Conservation (phyloP, 1,140 invertebrate species). For the Bathynomus jamesi region DNA sequence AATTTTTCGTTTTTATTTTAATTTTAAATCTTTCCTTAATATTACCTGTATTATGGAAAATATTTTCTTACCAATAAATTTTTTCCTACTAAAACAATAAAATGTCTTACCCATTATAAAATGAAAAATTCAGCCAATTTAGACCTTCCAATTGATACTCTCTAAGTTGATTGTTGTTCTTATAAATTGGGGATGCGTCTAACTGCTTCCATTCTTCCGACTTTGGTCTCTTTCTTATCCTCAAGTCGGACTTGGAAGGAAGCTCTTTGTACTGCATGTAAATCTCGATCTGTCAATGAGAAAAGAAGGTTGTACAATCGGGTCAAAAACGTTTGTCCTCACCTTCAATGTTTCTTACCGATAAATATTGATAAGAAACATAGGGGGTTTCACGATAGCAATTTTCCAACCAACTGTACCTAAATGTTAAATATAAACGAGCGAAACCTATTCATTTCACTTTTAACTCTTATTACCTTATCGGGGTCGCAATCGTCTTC, state of each 20-base stretch:
- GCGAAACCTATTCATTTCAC: too few relatives aligned
- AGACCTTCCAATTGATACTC: constrained; percentile 98
- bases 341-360: too few relatives aligned
- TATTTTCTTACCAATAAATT: too few relatives aligned
- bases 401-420: too few relatives aligned
- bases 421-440: too few relatives aligned
- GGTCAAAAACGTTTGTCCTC: too few relatives aligned
- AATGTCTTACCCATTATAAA: constrained; percentile 73
- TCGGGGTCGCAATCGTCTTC: constrained; percentile 92
- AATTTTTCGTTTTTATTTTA: too few relatives aligned
- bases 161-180: constrained; percentile 81
- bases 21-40: too few relatives aligned
- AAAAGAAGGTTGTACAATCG: neutral
- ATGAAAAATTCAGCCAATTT: constrained; percentile 97
- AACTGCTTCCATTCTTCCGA: constrained; percentile 83
- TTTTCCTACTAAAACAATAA: neutral
- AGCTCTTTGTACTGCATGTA: constrained; percentile 32
- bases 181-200: constrained; percentile 85
- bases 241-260: constrained; percentile 32
- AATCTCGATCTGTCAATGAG: constrained; percentile 27
- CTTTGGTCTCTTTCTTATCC: constrained; percentile 74
- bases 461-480: constrained; percentile 55
- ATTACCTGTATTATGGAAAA: too few relatives aligned
- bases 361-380: too few relatives aligned
- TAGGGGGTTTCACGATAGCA: too few relatives aligned